Percentiles rank a stretch among this genome's conserved stretches.
Evolutionary conservation across 2,797 vertebrate species (phyloP).

Genomic region (Lophius americanus): DNA sequence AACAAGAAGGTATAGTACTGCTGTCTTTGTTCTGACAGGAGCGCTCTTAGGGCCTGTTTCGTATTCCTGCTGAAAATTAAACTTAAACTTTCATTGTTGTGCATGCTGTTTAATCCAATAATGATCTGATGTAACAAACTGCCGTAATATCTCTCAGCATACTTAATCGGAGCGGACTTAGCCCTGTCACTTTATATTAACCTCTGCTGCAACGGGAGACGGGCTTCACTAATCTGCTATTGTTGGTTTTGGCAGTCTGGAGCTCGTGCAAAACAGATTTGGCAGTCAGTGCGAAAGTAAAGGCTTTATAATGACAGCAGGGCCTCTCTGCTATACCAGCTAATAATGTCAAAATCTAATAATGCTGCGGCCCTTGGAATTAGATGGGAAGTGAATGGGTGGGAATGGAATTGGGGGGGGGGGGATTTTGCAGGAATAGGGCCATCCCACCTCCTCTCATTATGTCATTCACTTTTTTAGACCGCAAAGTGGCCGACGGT

Average conservation of each 20-base stretch:
- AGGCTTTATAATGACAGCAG: slow-evolving; percentile 84
- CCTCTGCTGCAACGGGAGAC: slow-evolving; percentile 97
- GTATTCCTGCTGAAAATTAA: slow-evolving; percentile 84
- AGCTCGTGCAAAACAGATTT: slow-evolving; percentile 88
- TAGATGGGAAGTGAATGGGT: slow-evolving; percentile 69
- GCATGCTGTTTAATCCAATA: slow-evolving; percentile 96
- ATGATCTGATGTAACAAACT: slow-evolving; percentile 93
- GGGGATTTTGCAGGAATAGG: slow-evolving; percentile 39
- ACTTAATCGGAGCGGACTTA: slow-evolving; percentile 98
- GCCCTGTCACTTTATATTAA: slow-evolving; percentile 99
- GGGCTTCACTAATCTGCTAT: slow-evolving; percentile 94
- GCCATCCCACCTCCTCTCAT: slow-evolving; percentile 43
- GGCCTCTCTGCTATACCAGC: slow-evolving; percentile 81
- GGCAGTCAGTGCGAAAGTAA: slow-evolving; percentile 84
- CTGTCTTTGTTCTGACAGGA: slow-evolving; percentile 77
- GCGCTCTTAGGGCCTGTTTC: slow-evolving; percentile 73
- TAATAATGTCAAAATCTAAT: slow-evolving; percentile 83
- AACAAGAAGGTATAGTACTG: slow-evolving; percentile 71
- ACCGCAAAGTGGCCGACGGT: slow-evolving; percentile 70
- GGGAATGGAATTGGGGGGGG: slow-evolving; percentile 50
- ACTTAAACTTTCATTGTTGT: slow-evolving; percentile 96
- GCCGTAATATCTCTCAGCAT: slow-evolving; percentile 95
- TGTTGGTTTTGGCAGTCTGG: slow-evolving; percentile 93
- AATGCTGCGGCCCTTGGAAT: slow-evolving; percentile 72
- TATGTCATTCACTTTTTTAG: slow-evolving; percentile 61